Conservation (phyloP, 2,797 vertebrate genomes). For the Myotis findleyi region DNA sequence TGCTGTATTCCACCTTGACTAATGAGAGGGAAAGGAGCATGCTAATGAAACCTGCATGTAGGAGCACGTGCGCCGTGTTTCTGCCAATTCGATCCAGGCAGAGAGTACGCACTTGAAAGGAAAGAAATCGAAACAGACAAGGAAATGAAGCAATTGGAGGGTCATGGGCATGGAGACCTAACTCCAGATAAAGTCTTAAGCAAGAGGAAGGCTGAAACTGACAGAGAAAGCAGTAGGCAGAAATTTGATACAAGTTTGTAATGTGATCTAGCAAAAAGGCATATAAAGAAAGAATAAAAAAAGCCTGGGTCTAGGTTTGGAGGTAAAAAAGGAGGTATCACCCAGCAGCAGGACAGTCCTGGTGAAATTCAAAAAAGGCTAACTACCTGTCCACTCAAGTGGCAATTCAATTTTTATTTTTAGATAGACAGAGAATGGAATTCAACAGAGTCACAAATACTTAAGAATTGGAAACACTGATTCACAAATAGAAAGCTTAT, state of each 20-base stretch:
- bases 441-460: slow-evolving; percentile 8
- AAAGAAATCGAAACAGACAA: not conserved
- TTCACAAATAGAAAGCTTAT: slow-evolving; percentile 14
- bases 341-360: not conserved
- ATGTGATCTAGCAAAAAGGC: not conserved
- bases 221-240: not conserved
- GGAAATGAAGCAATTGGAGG: not conserved
- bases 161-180: not conserved
- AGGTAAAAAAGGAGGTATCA: not conserved
- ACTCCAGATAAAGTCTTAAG: not conserved
- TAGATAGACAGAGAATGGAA: not conserved
- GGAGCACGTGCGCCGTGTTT: not conserved
- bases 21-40: not conserved
- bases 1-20: not conserved
- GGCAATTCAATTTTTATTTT: not conserved
- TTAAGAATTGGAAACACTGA: slow-evolving; percentile 6
- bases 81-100: not conserved
- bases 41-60: not conserved
- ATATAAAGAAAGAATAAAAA: not conserved
- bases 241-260: not conserved
- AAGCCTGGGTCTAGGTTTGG: not conserved
- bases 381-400: not conserved
- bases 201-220: not conserved
- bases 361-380: not conserved
- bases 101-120: not conserved